Conservation (phyloP, 2,888 invertebrate genomes). For the Drosophila maculinotata region DNA sequence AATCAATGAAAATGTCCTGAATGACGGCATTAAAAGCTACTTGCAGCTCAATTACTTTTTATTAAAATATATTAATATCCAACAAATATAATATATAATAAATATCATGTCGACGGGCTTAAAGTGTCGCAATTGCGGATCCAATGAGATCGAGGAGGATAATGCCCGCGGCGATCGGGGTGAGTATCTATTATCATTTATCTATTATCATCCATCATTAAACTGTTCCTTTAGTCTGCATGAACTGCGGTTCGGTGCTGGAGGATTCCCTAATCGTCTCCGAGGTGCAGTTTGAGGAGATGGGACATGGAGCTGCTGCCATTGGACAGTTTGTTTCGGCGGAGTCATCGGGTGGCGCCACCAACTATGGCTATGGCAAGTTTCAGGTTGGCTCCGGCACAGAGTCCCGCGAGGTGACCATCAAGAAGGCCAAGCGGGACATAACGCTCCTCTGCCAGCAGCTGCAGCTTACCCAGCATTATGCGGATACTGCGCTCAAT, state of each 20-base stretch:
- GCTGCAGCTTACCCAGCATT: conserved; percentile 94
- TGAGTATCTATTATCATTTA: conserved; percentile 7
- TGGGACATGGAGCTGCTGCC: conserved; percentile 94
- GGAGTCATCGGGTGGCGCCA: conserved; percentile 94
- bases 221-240: conserved; percentile 92
- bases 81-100: not conserved
- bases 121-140: conserved; percentile 94
- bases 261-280: conserved; percentile 98
- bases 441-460: conserved; percentile 95
- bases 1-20: conserved; percentile 28
- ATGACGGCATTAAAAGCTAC: not conserved
- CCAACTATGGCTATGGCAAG: conserved; percentile 91
- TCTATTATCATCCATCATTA: not conserved
- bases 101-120: conserved; percentile 86
- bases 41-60: not conserved
- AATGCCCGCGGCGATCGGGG: conserved; percentile 93
- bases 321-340: conserved; percentile 97
- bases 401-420: conserved; percentile 96
- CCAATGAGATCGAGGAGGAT: conserved; percentile 97
- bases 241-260: conserved; percentile 97
- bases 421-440: conserved; percentile 94
- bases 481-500: conserved; percentile 96
- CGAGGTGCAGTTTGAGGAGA: conserved; percentile 98
- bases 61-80: too few species aligned
- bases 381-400: conserved; percentile 92